Evolutionary conservation across 2,888 invertebrate species (phyloP), one percentile per base, ranked within the genome.

Genomic region (Acanthosepion pharaonis): DNA sequence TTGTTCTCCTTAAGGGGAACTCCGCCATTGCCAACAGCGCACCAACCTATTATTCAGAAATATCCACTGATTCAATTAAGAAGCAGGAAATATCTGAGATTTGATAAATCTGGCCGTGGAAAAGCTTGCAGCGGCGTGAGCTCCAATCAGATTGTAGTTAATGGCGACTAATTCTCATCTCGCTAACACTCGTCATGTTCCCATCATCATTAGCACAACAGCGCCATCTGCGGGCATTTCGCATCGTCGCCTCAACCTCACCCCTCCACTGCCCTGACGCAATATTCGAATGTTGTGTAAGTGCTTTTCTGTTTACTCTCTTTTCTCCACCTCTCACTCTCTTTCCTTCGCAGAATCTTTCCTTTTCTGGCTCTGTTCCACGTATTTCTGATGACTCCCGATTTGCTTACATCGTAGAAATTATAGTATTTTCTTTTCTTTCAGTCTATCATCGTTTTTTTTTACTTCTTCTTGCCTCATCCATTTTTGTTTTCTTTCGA

Each of bases 171-270:
- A 78, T 78, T n/a, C 78, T 78, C 78, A 78, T 78, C 78, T 78
- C n/a, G 78, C 78, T 78, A 78, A 78, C 78, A 78, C 78, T 78
- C 78, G 78, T 78, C 78, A 15, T n/a, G 78, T 78, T 78, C 78
- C n/a, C 78, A 78, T 78, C 78, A 33, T 78, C 78, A 78, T 78
- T 78, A 78, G 78, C 33, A n/a, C 78, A 78, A 78, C 78, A 33
- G 18, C n/a, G 33, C 5, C 78, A 18, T 18, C 78, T 15, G 9
- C 78, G 6, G n/a, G n/a, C 78, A 78, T 11, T n/a, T 78, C 78
- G 33, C 78, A 78, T 33, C 78, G 9, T 9, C 5, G 3, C 42
- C 42, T 42, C 42, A 3, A 3, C 42, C 2, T 2, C 33, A 33
- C 33, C 33, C 33, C 33, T 1, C 1, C 1, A 33, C 33, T 33